Conservation (phyloP, 1,140 invertebrate genomes). For the Galendromus occidentalis region DNA sequence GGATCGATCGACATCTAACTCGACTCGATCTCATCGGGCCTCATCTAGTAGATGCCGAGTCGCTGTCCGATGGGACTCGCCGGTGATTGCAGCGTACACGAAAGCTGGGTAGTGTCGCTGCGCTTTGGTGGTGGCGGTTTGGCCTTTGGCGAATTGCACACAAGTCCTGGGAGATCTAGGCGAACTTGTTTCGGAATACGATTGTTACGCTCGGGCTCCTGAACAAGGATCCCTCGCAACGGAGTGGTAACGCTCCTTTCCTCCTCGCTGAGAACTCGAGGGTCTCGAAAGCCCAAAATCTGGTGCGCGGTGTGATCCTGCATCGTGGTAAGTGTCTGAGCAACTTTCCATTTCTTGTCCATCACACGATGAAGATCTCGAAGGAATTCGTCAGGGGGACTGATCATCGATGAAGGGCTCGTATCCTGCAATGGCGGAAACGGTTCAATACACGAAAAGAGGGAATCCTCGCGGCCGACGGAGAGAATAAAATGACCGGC, state of each 20-base stretch:
- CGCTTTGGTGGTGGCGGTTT: slow-evolving; percentile 54
- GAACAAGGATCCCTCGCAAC: slow-evolving; percentile 37
- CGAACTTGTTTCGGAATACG: slow-evolving; percentile 26
- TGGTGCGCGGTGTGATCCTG: slow-evolving; percentile 64
- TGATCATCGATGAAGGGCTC: slow-evolving; percentile 24
- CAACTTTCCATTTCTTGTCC: slow-evolving; percentile 76
- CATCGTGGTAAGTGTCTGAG: slow-evolving; percentile 64
- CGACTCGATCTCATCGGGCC: no score
- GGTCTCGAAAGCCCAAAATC: slow-evolving; percentile 56
- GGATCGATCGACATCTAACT: no score
- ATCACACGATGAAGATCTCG: slow-evolving; percentile 71
- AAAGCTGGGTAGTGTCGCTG: slow-evolving; percentile 52
- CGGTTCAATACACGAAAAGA: no score
- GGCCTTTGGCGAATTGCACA: slow-evolving; percentile 25
- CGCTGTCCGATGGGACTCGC: slow-evolving; percentile 1
- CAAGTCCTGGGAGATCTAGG: slow-evolving; percentile 9
- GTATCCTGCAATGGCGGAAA: neutral
- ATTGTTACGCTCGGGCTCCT: slow-evolving; percentile 25
- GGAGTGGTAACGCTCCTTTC: neutral
- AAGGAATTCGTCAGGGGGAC: slow-evolving; percentile 59
- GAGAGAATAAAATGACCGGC: no score
- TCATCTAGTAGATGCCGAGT: neutral
- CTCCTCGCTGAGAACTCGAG: slow-evolving; percentile 15
- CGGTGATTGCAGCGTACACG: slow-evolving; percentile 18
- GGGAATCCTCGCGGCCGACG: no score